phyloP scores from a whole-genome alignment of 2,113 vertebrate species.

The Ceyx cyanopectus region DNA sequence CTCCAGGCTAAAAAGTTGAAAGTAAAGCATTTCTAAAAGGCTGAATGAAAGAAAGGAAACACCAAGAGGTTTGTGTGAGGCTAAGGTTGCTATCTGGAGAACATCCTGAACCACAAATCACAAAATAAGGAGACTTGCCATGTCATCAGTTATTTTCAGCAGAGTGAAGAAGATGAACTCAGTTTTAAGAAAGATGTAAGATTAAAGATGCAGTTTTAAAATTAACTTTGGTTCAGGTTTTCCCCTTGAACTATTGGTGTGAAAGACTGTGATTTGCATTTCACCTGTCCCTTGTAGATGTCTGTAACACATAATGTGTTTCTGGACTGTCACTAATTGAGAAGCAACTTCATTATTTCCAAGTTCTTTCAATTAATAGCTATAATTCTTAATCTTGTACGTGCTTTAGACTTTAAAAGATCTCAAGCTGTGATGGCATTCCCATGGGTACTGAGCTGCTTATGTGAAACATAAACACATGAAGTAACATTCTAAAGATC shows the following conservation, averaged over 20 bases:
- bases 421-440: background rate
- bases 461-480: background rate
- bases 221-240: background rate
- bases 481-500: background rate
- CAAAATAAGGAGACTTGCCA: background rate
- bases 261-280: background rate
- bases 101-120: constrained; percentile 18
- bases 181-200: background rate
- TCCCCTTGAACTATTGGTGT: background rate
- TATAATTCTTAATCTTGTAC: background rate
- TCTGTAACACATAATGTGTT: background rate
- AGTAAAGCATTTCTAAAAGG: constrained; percentile 32
- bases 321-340: background rate
- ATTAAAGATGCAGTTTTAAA: background rate
- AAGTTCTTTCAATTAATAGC: background rate
- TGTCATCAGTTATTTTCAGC: constrained; percentile 21
- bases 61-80: constrained; percentile 2
- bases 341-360: background rate
- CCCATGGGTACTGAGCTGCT: background rate
- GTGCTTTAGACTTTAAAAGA: background rate
- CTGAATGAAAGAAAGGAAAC: constrained; percentile 19
- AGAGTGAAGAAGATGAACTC: background rate
- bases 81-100: constrained; percentile 17
- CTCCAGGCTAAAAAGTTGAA: constrained; percentile 36
- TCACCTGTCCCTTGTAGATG: background rate